Evolutionary conservation across 1,140 invertebrate genomes (phyloP).

Genomic region (Hyphantria cunea): DNA sequence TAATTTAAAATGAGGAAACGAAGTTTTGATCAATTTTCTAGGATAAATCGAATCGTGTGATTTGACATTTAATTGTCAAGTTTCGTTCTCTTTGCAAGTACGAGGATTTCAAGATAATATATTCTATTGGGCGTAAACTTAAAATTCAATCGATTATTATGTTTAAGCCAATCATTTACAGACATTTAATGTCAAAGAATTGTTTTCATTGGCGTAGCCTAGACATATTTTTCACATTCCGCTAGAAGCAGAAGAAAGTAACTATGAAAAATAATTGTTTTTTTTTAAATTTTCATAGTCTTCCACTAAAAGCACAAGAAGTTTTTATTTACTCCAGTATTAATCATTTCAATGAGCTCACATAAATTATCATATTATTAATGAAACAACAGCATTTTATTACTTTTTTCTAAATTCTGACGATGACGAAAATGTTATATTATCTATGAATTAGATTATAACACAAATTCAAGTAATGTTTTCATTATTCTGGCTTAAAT

Average conservation of each 20-base stretch:
- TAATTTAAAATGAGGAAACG: constrained; percentile 50
- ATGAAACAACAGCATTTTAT: too few species aligned
- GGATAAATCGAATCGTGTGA: constrained; percentile 46
- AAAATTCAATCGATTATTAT: constrained; percentile 40
- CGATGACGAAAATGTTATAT: too few species aligned
- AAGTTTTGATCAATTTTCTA: constrained; percentile 50
- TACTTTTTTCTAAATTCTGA: too few species aligned
- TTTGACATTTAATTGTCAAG: constrained; percentile 58
- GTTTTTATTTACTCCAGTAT: too few species aligned
- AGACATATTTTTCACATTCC: not conserved
- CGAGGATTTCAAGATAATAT: not conserved
- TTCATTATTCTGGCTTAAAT: too few species aligned
- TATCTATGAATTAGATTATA: too few species aligned
- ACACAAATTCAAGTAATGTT: too few species aligned
- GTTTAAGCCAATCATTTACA: constrained; percentile 54
- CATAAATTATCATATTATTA: too few species aligned
- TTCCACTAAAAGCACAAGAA: too few species aligned
- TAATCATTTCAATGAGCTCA: too few species aligned
- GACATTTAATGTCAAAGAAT: constrained; percentile 62
- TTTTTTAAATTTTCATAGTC: too few species aligned
- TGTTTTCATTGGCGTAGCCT: constrained; percentile 49
- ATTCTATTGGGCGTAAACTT: constrained; percentile 45
- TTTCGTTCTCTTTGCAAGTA: constrained; percentile 16
- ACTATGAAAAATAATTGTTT: too few species aligned
- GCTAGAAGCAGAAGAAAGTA: not conserved